Conservation (phyloP, 2,113 vertebrate species). For the Carettochelys insculpta region DNA sequence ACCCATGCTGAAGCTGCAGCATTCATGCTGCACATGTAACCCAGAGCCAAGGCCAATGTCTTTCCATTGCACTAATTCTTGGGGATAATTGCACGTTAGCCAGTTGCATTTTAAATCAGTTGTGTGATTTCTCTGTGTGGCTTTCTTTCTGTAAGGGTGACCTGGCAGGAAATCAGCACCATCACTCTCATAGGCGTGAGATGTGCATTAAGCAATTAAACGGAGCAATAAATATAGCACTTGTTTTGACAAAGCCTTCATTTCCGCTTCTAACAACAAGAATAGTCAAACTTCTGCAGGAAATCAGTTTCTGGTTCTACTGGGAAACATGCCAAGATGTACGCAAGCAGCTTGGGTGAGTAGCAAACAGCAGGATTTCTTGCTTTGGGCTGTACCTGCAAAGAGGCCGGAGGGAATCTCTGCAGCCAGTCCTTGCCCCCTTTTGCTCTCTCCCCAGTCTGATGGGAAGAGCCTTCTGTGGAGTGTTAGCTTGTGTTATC, state of each 20-base stretch:
- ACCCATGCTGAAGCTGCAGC: background rate
- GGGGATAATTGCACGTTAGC: background rate
- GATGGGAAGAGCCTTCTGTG: background rate
- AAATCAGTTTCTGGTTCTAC: constrained; percentile 43
- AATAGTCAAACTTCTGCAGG: constrained; percentile 49
- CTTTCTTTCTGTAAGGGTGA: constrained; percentile 40
- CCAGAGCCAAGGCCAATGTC: background rate
- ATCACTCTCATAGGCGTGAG: constrained; percentile 5
- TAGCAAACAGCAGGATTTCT: background rate
- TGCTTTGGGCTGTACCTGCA: background rate
- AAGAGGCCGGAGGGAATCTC: background rate
- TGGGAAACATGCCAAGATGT: constrained; percentile 48
- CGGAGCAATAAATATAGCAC: constrained; percentile 35
- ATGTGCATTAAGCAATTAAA: constrained; percentile 59
- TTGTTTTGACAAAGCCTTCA: constrained; percentile 41
- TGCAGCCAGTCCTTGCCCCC: background rate
- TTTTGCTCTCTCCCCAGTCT: background rate
- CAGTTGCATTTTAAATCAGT: background rate
- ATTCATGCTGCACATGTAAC: background rate
- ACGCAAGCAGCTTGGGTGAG: background rate
- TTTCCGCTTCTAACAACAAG: constrained; percentile 48
- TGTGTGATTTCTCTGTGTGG: background rate
- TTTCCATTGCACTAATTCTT: background rate
- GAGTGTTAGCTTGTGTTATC: background rate
- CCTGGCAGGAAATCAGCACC: constrained; percentile 33